A percentile compares a stretch with the other conserved stretches of the same genome.
These are phyloP conservation scores for Falco novaeseelandiae DNA, from an alignment of 2,797 vertebrate genomes.

Conservation along the genomic window DNA sequence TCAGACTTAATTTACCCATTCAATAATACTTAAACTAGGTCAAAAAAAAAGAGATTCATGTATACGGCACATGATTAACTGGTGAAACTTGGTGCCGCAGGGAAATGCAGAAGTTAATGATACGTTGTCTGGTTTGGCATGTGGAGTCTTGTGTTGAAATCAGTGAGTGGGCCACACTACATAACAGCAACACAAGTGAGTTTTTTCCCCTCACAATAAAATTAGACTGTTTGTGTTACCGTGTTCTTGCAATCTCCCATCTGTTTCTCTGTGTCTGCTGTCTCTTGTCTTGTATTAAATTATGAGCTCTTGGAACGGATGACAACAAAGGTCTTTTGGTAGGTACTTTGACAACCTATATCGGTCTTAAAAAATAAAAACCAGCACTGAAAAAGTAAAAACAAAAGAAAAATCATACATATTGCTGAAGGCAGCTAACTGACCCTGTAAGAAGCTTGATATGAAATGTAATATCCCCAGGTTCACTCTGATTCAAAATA, in stretches of 20 bases:
- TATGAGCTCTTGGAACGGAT: not conserved
- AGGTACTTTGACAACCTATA: not conserved
- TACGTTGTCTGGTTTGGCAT: not conserved
- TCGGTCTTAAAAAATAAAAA: not conserved
- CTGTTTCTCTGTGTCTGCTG: not conserved
- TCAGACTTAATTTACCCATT: not conserved
- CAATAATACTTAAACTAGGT: not conserved
- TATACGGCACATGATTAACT: not conserved
- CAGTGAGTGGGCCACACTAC: not conserved
- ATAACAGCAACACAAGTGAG: not conserved
- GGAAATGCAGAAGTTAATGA: not conserved
- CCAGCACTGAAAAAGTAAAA: not conserved
- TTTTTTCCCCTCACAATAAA: slow-evolving; percentile 18
- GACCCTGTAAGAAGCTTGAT: not conserved
- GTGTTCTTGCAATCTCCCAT: slow-evolving; percentile 8
- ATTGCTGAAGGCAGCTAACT: not conserved
- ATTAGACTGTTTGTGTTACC: not conserved
- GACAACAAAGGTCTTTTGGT: not conserved
- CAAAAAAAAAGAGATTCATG: not conserved
- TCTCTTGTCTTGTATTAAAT: not conserved
- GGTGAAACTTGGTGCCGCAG: not conserved
- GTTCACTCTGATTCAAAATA: not conserved
- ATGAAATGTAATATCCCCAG: not conserved
- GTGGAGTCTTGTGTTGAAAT: not conserved
- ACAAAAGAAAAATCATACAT: not conserved